phyloP scores from a whole-genome alignment of 1,140 invertebrate genomes.

The Pseudomyrmex pallidus region DNA sequence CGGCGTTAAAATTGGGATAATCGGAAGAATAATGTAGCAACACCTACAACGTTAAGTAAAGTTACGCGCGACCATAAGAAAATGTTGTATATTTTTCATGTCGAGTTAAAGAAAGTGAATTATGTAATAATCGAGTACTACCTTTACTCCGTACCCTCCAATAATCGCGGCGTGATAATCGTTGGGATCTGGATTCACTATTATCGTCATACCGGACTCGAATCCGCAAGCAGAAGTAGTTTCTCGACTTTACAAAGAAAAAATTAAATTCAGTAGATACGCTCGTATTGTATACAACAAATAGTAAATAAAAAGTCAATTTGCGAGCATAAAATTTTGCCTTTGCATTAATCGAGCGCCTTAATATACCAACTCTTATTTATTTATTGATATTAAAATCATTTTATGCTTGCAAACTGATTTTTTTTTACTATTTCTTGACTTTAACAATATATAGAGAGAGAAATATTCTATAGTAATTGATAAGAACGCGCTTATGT shows the following conservation, averaged over 20 bases:
- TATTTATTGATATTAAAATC: too few species aligned
- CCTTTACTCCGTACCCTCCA: constrained; percentile 72
- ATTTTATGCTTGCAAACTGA: too few species aligned
- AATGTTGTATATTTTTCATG: too few species aligned
- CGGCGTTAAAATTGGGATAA: constrained; percentile 86
- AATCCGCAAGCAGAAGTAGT: constrained; percentile 86
- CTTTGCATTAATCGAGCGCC: too few species aligned
- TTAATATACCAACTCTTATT: too few species aligned
- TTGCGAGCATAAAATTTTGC: too few species aligned
- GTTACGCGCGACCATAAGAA: neutral
- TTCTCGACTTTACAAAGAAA: constrained; percentile 15
- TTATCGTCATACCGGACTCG: constrained; percentile 87
- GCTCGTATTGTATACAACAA: too few species aligned
- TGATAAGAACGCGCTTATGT: neutral
- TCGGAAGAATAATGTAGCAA: constrained; percentile 88
- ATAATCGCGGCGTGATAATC: constrained; percentile 76
- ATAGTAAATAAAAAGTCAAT: too few species aligned
- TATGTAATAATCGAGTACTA: constrained; percentile 67
- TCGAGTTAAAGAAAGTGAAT: neutral
- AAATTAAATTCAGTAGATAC: neutral
- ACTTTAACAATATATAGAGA: constrained; percentile 6
- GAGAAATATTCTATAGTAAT: too few species aligned
- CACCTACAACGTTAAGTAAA: constrained; percentile 79
- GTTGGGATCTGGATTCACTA: constrained; percentile 83
- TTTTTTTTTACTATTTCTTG: neutral